Evolutionary conservation across 2,797 vertebrate species (phyloP).

Genomic region (Delichon dasypus): DNA sequence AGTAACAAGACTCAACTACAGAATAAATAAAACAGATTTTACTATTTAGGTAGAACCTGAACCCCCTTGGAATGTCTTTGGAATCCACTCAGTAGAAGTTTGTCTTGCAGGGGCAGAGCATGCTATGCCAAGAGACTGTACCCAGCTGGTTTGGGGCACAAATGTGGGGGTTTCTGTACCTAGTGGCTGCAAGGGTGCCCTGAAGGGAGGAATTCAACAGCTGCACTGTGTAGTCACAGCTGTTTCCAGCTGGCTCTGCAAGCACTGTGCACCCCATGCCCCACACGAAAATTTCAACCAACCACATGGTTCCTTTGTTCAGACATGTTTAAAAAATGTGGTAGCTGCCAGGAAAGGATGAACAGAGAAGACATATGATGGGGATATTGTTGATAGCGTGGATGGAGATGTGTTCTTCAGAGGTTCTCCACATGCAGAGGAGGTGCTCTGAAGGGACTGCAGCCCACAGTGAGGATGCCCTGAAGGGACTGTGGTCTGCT

Average conservation of each 20-base stretch:
- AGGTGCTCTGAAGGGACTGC: neutral
- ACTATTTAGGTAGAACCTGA: neutral
- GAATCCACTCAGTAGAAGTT: neutral
- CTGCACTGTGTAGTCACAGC: neutral
- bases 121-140: accelerated
- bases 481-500: neutral
- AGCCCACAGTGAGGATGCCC: neutral
- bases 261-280: neutral
- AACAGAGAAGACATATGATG: neutral
- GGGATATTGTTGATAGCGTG: accelerated
- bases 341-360: neutral
- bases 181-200: neutral
- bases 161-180: neutral
- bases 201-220: neutral
- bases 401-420: neutral
- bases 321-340: neutral
- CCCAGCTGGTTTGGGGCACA: neutral
- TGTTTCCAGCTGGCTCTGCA: neutral
- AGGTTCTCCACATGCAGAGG: neutral
- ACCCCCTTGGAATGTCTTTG: neutral
- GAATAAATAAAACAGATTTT: neutral
- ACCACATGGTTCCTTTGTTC: neutral
- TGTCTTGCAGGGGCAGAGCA: neutral
- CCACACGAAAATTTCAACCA: neutral
- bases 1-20: neutral